These are phyloP conservation scores for Thalpophila matura DNA, from an alignment of 2,888 invertebrate genomes.

Conservation along the genomic window DNA sequence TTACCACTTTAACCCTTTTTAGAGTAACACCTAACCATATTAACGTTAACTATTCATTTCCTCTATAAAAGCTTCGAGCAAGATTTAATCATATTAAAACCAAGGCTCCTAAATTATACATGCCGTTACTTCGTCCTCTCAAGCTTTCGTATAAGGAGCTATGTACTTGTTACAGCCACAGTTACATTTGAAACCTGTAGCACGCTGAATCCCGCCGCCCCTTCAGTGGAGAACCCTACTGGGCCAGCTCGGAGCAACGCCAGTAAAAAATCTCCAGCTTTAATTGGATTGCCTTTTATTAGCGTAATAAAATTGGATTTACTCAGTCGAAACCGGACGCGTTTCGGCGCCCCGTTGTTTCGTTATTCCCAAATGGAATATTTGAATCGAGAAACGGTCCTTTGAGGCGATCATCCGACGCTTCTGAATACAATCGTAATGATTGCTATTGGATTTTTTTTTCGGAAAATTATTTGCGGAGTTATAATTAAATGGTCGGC, in stretches of 20 bases:
- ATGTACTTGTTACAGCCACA: conserved; percentile 70
- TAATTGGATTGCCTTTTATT: conserved; percentile 90
- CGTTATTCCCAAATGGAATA: conserved; percentile 75
- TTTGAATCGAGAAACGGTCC: conserved; percentile 65
- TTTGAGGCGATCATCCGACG: conserved; percentile 64
- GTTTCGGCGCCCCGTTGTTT: conserved; percentile 76
- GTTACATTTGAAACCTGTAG: conserved; percentile 77
- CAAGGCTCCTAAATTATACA: conserved; percentile 59
- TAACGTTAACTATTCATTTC: conserved; percentile 40
- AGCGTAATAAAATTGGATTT: conserved; percentile 88
- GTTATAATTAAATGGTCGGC: conserved; percentile 42
- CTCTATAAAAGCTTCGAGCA: conserved; percentile 29
- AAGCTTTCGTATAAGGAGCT: conserved; percentile 49
- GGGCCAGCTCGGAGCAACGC: conserved; percentile 70
- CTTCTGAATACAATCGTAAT: conserved; percentile 59
- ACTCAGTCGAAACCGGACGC: conserved; percentile 77
- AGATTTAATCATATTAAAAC: conserved; percentile 59
- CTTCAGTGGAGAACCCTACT: conserved; percentile 77
- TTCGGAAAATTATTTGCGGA: conserved; percentile 29
- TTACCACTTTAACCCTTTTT: conserved; percentile 25
- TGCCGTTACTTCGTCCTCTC: conserved; percentile 55
- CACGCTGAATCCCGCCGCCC: conserved; percentile 66
- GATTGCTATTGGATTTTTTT: conserved; percentile 58
- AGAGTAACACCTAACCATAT: conserved; percentile 29
- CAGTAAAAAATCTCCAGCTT: conserved; percentile 84